Conservation (phyloP, 2,888 invertebrate species). For the Kuschelorhynchus macadamiae region DNA sequence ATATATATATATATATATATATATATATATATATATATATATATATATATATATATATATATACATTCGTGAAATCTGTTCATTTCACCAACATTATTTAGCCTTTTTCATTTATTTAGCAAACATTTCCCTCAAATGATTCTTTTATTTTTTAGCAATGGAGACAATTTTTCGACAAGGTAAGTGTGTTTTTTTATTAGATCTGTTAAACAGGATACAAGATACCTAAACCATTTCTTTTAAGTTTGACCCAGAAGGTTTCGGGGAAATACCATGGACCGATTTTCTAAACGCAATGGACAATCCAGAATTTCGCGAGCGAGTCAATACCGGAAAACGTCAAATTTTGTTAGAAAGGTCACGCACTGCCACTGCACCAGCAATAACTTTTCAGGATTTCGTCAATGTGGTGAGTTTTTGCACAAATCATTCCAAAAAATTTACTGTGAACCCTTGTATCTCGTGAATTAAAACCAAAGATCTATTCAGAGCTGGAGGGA, state of each 20-base stretch:
- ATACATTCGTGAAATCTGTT: too few relatives aligned
- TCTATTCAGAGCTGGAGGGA: too few relatives aligned
- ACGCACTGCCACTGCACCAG: conserved; percentile 78
- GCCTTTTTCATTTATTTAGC: neutral
- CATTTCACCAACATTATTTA: too few relatives aligned
- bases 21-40: too few relatives aligned
- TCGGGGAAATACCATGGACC: conserved; percentile 91
- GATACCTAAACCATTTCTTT: too few relatives aligned
- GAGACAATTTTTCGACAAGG: conserved; percentile 89
- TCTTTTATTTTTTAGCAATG: conserved; percentile 80
- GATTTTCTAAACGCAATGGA: conserved; percentile 84
- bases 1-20: too few relatives aligned
- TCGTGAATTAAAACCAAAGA: too few relatives aligned
- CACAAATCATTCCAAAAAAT: too few relatives aligned
- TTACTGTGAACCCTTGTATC: too few relatives aligned
- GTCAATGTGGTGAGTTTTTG: conserved; percentile 92
- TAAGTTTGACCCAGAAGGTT: conserved; percentile 94
- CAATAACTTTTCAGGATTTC: conserved; percentile 94
- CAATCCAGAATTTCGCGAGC: conserved; percentile 65
- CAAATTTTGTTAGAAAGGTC: conserved; percentile 81
- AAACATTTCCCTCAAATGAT: neutral
- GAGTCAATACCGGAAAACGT: conserved; percentile 66
- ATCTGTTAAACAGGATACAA: too few relatives aligned
- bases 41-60: too few relatives aligned
- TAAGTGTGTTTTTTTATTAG: too few relatives aligned